Evolutionary conservation across 2,113 vertebrate genomes (phyloP).

Genomic region (Syngnathus floridae): DNA sequence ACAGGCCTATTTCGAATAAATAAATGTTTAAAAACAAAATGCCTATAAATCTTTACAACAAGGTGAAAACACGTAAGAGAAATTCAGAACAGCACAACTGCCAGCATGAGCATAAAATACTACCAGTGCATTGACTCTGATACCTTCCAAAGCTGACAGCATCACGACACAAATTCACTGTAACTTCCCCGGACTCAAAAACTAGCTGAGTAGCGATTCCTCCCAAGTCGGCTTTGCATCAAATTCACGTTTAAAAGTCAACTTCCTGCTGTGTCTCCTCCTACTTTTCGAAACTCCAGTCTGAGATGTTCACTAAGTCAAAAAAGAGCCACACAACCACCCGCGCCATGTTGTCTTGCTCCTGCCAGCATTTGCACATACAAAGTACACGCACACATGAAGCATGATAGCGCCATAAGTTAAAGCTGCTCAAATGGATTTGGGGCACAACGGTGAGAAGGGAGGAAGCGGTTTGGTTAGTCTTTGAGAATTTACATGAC

Average conservation of each 20-base stretch:
- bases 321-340: neutral
- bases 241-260: slow-evolving; percentile 39
- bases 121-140: slow-evolving; percentile 56
- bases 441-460: slow-evolving; percentile 51
- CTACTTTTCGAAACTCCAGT: slow-evolving; percentile 46
- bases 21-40: too few species aligned
- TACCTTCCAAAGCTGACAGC: slow-evolving; percentile 65
- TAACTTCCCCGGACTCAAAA: slow-evolving; percentile 30
- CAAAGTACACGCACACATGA: slow-evolving; percentile 8
- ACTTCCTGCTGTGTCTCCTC: slow-evolving; percentile 44
- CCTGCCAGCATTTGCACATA: slow-evolving; percentile 19
- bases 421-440: slow-evolving; percentile 62
- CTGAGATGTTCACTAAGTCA: slow-evolving; percentile 30
- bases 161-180: slow-evolving; percentile 39
- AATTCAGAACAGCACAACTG: too few species aligned
- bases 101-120: slow-evolving; percentile 62
- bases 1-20: too few species aligned
- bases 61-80: too few species aligned
- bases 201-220: slow-evolving; percentile 38
- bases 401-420: slow-evolving; percentile 45
- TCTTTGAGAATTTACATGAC: slow-evolving; percentile 7
- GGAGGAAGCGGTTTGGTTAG: slow-evolving; percentile 39
- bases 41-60: too few species aligned
- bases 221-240: slow-evolving; percentile 51
- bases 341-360: neutral